phyloP scores from a whole-genome alignment of 2,888 invertebrate genomes.

The Dicycla oo region DNA sequence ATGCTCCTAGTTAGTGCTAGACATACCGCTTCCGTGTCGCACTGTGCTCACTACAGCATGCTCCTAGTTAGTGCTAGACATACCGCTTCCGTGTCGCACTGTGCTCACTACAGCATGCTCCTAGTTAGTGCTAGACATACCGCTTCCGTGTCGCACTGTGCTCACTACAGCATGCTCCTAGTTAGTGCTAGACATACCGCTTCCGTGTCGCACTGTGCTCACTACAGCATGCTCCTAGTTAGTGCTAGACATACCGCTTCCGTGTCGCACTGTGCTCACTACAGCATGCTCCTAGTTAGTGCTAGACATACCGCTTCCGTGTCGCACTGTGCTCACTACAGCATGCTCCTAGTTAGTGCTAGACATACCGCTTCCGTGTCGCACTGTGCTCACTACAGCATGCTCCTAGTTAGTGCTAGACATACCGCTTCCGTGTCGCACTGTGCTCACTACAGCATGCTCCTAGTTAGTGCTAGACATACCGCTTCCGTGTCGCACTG shows the following conservation, averaged over 20 bases:
- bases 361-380: slow-evolving; percentile 3
- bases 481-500: slow-evolving; percentile 1
- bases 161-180: slow-evolving; percentile 16
- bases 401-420: slow-evolving; percentile 38
- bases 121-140: slow-evolving; percentile 39
- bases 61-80: slow-evolving; percentile 38
- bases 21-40: slow-evolving; percentile 1
- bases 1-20: slow-evolving; percentile 39
- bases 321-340: background rate
- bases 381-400: background rate
- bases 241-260: slow-evolving; percentile 20
- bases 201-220: background rate
- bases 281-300: slow-evolving; percentile 37
- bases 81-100: slow-evolving; percentile 1
- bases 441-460: background rate
- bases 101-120: background rate
- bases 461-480: slow-evolving; percentile 39
- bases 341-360: slow-evolving; percentile 40
- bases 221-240: slow-evolving; percentile 36
- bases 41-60: background rate
- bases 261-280: background rate
- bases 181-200: slow-evolving; percentile 32
- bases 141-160: background rate
- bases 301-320: slow-evolving; percentile 16
- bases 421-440: slow-evolving; percentile 2